phyloP scores from a whole-genome alignment of 2,113 vertebrate species.

The Pyrgilauda ruficollis region DNA sequence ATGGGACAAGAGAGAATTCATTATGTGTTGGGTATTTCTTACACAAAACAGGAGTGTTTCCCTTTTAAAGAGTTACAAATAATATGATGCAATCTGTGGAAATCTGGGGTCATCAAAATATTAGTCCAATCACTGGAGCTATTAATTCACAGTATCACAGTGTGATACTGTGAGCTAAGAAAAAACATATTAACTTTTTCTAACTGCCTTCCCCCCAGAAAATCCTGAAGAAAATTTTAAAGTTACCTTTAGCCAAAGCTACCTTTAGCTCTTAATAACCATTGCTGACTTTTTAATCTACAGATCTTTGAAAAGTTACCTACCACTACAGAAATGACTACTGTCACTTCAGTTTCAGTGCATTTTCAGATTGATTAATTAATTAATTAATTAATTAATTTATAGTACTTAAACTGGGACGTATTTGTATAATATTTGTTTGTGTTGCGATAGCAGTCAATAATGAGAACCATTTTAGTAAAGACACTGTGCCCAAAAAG shows the following conservation, averaged over 20 bases:
- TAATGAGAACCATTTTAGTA: background rate
- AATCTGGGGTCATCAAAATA: background rate
- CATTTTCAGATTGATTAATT: background rate
- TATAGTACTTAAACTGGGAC: background rate
- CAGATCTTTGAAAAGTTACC: background rate
- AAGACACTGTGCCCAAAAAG: background rate
- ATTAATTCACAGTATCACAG: background rate
- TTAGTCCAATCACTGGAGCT: background rate
- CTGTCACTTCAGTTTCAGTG: background rate
- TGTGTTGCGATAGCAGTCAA: background rate
- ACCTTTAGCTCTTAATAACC: background rate
- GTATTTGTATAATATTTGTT: background rate
- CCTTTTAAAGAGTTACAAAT: background rate
- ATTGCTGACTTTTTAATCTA: background rate
- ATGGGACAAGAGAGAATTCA: background rate
- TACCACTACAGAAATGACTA: background rate
- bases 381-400: background rate
- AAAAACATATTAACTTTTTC: background rate
- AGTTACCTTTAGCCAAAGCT: background rate
- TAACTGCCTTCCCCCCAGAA: fast-evolving
- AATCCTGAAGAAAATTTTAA: background rate
- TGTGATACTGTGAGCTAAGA: background rate
- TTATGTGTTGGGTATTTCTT: background rate
- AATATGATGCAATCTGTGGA: background rate
- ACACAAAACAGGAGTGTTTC: background rate